Evolutionary conservation across 64 coral and sea anemone species (phyloP), one percentile per base, ranked within the genome.

Genomic region (Montipora sp.): DNA sequence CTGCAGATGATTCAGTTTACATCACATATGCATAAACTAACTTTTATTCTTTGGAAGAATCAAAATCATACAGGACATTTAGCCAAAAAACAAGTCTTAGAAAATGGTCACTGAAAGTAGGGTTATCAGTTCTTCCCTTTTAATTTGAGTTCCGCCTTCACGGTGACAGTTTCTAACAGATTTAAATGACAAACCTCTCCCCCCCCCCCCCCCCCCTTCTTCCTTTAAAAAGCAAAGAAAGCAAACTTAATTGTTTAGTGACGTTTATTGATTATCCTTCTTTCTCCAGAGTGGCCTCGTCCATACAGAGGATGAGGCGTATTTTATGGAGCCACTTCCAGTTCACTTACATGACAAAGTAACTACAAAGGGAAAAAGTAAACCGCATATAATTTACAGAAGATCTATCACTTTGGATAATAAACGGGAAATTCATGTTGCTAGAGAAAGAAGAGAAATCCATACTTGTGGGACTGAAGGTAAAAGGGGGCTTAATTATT

Each of bases 401-500:
- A 79, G 90, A 84, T 84, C 80, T 18, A 16, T 46, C 15, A 85
- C 22, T 22, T 66, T 71, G 45, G 7, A 51, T 71, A 7, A 69
- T 21, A 71, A n/a, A 50, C 82, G 50, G 8, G 4, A 70, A 1
- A 18, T 48, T 71, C 63, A 71, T 85, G n/a, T 44, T 22, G 79
- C 83, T 19, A 87, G 85, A 45, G 92, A 96, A 77, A 78, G 73
- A 49, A 75, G 73, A 51, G 92, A 97, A 74, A 4, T 84, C n/a
- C 95, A 94, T 21, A 84, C 89, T 9, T 97, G 95, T 58, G 95
- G 92, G 68, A 97, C 95, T 3, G 78, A 94, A 91, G 95, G 95
- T 97, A 59, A 88, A 14, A 27, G 1, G 6, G 15, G 61, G 50
- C 5, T n/a, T 5, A 20, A 55, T 47, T 74, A 23, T 47, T 20